A percentile compares a stretch with the other conserved stretches of the same genome.
These are phyloP conservation scores for Styela clava DNA, from an alignment of 23 tunicate genomes.

Conservation along the genomic window DNA sequence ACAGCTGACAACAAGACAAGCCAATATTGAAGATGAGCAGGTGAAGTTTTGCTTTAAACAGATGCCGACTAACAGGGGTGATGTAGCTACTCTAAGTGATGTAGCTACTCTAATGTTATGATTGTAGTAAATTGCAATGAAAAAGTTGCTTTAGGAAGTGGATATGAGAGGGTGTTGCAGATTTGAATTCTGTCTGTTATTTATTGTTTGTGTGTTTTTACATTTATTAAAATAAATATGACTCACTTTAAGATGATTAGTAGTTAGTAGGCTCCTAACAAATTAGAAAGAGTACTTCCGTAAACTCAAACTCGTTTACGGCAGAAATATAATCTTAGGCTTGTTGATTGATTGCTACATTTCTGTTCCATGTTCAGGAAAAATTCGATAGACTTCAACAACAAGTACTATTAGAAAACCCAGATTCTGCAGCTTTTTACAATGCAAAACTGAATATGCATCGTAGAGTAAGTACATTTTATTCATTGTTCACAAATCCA, in stretches of 20 bases:
- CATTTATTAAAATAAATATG: not conserved
- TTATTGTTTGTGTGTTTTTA: not conserved
- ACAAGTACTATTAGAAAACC: slow-evolving; percentile 54
- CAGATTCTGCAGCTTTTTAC: slow-evolving; percentile 68
- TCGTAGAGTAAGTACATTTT: slow-evolving; percentile 40
- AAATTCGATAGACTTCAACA: slow-evolving; percentile 77
- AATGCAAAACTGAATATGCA: slow-evolving; percentile 59
- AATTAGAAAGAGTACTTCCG: no score
- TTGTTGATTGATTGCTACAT: no score
- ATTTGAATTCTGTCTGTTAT: no score
- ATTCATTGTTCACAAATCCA: not conserved
- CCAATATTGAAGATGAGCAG: slow-evolving; percentile 73
- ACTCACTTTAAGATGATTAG: no score
- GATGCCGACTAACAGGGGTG: no score
- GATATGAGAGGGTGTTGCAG: no score
- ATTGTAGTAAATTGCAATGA: not conserved
- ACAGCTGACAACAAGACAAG: slow-evolving; percentile 33
- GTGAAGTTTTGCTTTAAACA: slow-evolving; percentile 13
- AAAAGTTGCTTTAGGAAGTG: no score
- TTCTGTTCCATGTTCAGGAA: slow-evolving; percentile 68
- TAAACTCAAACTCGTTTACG: no score
- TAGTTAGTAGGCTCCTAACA: no score
- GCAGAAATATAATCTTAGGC: no score
- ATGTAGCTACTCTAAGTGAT: no score
- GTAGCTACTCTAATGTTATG: no score